Base-by-base conservation (phyloP, 2,888 invertebrate species). In the Drosophila rubida region DNA sequence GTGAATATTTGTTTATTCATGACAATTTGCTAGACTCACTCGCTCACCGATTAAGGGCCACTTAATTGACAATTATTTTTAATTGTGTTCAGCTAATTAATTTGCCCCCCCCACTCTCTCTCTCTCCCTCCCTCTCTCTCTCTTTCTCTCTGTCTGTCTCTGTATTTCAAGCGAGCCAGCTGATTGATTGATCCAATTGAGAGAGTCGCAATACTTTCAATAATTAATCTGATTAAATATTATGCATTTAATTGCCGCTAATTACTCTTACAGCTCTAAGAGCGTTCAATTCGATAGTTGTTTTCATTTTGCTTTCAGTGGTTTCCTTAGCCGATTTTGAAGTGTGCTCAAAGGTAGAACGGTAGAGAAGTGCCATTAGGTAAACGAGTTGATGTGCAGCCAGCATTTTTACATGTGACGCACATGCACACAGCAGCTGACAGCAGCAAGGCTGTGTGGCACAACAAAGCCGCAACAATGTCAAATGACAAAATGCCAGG, bases 61-160 rank as follows among this genome's bases (percentile, higher is more conserved):
- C 19, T 54, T 54, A 54, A 42, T 54, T 32, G 22, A 22, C 42
- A 44, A 54, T 44, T 44, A 44, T 44, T 54, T 54, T 42, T 44
- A 42, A 54, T 54, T 54, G 44, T 44, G 14, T 54, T 42, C 11
- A n/a, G 19, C 19, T 54, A 44, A 44, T 41, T 53, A 53, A 41
- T 30, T 53, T 41, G 39, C 39, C 27, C 0, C 8, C 16, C 16
- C 6, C n/a, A n/a, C n/a, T n/a, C n/a, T n/a, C 39, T 1, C 35
- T 13, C 5, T 13, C 35, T 14, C 7, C 4, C 41, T 19, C 32
- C 4, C 32, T n/a, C n/a, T 32, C 3, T 1, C 41, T 41, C 35
- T 4, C n/a, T 39, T 16, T 39, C 14, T 39, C 14, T 16, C 3
- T 39, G n/a, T 13, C 35, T 19, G 19, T 3, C 32, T 5, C 11